Base-by-base conservation (phyloP, 2,888 invertebrate genomes). In the Lepidocyrtoides sp. region DNA sequence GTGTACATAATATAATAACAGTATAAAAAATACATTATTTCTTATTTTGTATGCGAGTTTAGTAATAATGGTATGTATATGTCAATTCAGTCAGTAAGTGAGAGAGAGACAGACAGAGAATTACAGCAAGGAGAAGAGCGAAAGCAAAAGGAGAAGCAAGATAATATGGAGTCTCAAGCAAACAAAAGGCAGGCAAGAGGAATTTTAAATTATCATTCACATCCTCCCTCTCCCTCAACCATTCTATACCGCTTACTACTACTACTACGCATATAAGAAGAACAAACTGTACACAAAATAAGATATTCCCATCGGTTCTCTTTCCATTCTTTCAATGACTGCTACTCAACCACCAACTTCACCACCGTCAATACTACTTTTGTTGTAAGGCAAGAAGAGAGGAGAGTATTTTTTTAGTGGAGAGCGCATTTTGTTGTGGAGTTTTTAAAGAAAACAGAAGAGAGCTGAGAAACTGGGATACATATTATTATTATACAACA, bases 121-220 rank as follows among this genome's bases (percentile, higher is more conserved):
- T 36, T 29, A 79, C 60, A 60, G 36, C 54, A 81, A 79, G 32
- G 57, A 72, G 17, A 36, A 17, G 8, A 41, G 20, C 17, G 41
- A 44, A 20, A 26, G 44, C 17, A n/a, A 41, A 12, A 72, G 54
- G 20, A 54, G 20, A 54, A 29, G 51, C 51, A 51, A 54, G 44
- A n/a, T n/a, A n/a, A n/a, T n/a, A 17, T 32, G n/a, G 14, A 72
- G 72, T 72, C 14, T n/a, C 82, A 72, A 66, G 85, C 72, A 85
- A 85, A 85, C 85, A 72, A 85, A 83, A 72, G 54, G 72, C 36
- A 85, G 72, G 63, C 54, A 72, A 69, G 54, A 36, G 72, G 85
- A 85, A 85, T 85, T 85, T 85, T 72, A 85, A 85, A 85, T 85
- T 85, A 85, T 85, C 85, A 85, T 85, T 85, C 85, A 85, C 69